These are phyloP conservation scores for Carettochelys insculpta DNA, from an alignment of 2,113 vertebrate species.

Conservation along the genomic window DNA sequence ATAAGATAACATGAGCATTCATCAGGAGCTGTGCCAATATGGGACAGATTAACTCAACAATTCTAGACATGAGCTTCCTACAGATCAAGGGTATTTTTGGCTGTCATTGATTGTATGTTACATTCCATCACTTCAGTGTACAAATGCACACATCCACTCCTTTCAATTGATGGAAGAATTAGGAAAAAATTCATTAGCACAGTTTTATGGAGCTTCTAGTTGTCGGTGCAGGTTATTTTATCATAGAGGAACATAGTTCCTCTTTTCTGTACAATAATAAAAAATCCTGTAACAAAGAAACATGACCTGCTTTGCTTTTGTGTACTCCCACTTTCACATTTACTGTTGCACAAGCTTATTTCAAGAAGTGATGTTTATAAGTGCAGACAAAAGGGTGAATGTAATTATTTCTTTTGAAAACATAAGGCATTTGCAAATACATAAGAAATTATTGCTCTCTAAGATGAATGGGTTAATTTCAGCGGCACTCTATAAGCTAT, in stretches of 20 bases:
- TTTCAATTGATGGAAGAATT: not conserved
- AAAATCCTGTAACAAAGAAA: not conserved
- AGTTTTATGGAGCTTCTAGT: not conserved
- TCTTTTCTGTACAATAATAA: not conserved
- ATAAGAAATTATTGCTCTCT: not conserved
- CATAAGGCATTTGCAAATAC: not conserved
- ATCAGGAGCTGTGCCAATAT: not conserved
- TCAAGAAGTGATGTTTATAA: not conserved
- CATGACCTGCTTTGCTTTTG: not conserved
- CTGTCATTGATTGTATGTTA: not conserved
- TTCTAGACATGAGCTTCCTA: not conserved
- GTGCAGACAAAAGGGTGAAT: slow-evolving; percentile 15
- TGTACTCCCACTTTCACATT: not conserved
- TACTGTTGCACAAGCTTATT: not conserved
- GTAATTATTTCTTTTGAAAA: slow-evolving; percentile 8
- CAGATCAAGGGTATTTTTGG: not conserved
- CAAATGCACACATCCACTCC: not conserved
- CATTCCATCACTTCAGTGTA: accelerated
- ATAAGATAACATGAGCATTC: too few relatives aligned
- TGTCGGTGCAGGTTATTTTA: not conserved
- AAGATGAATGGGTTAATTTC: not conserved
- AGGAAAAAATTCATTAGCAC: not conserved
- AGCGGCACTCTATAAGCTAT: not conserved
- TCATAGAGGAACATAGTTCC: not conserved
- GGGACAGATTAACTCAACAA: not conserved